Conservation (phyloP, 2,113 vertebrate species). For the Ramphastos sulfuratus region DNA sequence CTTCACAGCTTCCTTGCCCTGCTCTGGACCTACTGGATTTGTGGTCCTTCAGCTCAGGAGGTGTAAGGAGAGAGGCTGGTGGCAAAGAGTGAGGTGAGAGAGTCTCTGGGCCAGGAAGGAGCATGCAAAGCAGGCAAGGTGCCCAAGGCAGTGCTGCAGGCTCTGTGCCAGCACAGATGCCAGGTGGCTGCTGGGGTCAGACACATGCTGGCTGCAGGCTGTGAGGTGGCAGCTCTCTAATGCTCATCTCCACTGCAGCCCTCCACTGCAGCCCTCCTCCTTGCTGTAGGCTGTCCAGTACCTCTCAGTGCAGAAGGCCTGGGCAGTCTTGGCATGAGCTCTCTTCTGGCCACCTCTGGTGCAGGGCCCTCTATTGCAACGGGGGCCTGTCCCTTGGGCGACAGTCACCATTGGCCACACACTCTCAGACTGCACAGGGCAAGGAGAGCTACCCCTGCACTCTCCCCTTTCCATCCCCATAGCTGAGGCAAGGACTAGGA, state of each 20-base stretch:
- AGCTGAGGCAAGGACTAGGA: neutral
- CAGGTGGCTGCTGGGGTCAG: neutral
- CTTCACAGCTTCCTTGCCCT: too few relatives aligned
- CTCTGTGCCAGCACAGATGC: neutral
- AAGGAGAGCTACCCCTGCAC: neutral
- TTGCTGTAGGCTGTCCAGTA: neutral
- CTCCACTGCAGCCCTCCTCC: neutral
- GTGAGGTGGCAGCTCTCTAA: neutral
- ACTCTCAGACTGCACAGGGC: too few relatives aligned
- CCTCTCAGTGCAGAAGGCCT: neutral
- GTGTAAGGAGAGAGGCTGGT: too few relatives aligned
- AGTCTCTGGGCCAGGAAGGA: neutral
- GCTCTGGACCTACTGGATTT: too few relatives aligned
- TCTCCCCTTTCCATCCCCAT: neutral
- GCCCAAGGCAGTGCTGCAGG: neutral
- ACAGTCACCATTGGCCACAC: neutral
- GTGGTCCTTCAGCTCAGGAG: too few relatives aligned
- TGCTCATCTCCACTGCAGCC: neutral
- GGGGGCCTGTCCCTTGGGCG: neutral
- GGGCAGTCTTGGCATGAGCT: rapidly evolving
- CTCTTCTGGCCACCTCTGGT: neutral
- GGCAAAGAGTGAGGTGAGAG: too few relatives aligned
- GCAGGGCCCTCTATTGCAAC: neutral
- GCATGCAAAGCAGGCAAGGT: neutral
- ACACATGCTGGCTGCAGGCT: neutral